phyloP scores from a whole-genome alignment of 2,888 invertebrate genomes.

The Synergus gifuensis region DNA sequence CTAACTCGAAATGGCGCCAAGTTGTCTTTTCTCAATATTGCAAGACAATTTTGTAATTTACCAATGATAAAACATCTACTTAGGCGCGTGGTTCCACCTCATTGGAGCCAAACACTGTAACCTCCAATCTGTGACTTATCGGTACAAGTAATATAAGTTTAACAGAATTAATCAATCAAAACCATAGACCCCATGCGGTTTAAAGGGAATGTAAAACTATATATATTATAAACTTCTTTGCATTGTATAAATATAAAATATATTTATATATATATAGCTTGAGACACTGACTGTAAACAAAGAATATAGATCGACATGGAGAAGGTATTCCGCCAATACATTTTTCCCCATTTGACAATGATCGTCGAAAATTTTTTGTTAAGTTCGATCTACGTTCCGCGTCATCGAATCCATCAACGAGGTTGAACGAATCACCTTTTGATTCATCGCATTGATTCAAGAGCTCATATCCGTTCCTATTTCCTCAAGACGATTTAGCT shows the following conservation, averaged over 20 bases:
- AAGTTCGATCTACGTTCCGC: not conserved
- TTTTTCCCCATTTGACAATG: not conserved
- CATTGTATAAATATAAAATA: too few species aligned
- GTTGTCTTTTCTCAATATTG: too few species aligned
- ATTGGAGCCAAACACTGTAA: constrained; percentile 53
- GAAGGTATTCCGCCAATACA: too few species aligned
- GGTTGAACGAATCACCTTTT: constrained; percentile 31
- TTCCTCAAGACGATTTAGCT: not conserved
- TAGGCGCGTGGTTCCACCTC: constrained; percentile 58
- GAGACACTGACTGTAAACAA: too few species aligned
- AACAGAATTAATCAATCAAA: constrained; percentile 10
- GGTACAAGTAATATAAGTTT: constrained; percentile 26
- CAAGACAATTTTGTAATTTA: too few species aligned
- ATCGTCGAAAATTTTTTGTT: not conserved
- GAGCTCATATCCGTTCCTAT: not conserved
- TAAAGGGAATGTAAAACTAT: constrained; percentile 5
- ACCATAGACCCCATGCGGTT: constrained; percentile 18
- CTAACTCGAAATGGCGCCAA: too few species aligned
- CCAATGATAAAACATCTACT: constrained; percentile 4
- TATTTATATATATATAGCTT: too few species aligned
- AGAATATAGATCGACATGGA: too few species aligned
- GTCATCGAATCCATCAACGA: not conserved
- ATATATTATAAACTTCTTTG: too few species aligned
- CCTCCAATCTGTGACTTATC: constrained; percentile 55
- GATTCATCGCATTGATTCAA: not conserved